Base-by-base conservation (phyloP, 2,888 invertebrate species). In the Myopa testacea region DNA sequence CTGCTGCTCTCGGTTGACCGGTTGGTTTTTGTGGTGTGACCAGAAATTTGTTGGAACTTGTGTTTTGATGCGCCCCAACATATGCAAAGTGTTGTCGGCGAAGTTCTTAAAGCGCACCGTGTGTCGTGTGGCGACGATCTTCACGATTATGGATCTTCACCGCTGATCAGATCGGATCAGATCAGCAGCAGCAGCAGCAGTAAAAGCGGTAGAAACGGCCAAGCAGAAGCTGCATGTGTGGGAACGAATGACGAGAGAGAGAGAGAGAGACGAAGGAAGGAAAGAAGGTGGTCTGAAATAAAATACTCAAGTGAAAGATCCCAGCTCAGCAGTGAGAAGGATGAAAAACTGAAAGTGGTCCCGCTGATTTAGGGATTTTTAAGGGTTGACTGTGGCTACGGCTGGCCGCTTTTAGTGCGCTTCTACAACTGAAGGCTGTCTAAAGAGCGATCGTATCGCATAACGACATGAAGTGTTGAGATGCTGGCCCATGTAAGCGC, bases 1-100 rank as follows among this genome's bases (percentile, higher is more conserved):
- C 5, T 58, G n/a, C 6, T 58, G 14, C 58, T 58, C 19, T 12
- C 37, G 37, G 45, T 19, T 10, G 12, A 8, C 40, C 19, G 67
- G 38, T 68, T n/a, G n/a, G 1, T n/a, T 40, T 16, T 68, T 50
- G 69, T 26, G 40, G 73, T 73, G 74, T 68, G 75, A 69, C 40
- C 58, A 60, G 68, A 75, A 75, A 75, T 75, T 75, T 75, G 75
- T 69, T 55, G 52, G 69, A 69, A 69, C 7, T 60, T 68, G 45
- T 75, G 75, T 75, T 69, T 45, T 68, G 75, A 68, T 68, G 69
- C 75, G 69, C 75, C 75, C 19, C 50, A 69, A 60, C 75, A 68
- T 75, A 75, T 75, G 75, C 75, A 75, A 75, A 75, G 75, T 68
- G 75, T 55, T 55, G 63, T n/a, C 79, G 78, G 78, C 78, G 58